Percentiles rank a stretch among this genome's conserved stretches.
phyloP scores from a whole-genome alignment of 2,888 invertebrate species.

The Trichogramma dendrolimi region DNA sequence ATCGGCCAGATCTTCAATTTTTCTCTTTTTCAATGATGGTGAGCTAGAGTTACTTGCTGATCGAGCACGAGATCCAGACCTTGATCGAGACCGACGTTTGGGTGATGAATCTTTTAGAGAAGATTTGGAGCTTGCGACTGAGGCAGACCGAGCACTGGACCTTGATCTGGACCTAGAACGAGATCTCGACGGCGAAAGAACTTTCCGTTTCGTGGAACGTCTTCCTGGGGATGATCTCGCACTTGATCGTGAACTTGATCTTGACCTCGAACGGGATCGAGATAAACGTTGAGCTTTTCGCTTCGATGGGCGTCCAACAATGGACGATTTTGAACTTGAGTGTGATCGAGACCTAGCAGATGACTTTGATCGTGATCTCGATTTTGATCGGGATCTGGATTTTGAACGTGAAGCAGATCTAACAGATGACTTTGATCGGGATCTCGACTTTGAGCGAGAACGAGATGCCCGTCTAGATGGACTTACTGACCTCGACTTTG shows the following conservation, averaged over 20 bases:
- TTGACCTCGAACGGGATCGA: constrained; percentile 36
- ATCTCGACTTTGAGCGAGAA: constrained; percentile 36
- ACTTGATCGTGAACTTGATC: constrained; percentile 35
- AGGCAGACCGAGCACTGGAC: constrained; percentile 27
- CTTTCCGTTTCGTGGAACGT: constrained; percentile 38
- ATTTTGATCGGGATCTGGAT: constrained; percentile 33
- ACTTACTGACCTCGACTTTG: constrained; percentile 34
- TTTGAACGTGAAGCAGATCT: constrained; percentile 39
- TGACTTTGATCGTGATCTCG: constrained; percentile 1
- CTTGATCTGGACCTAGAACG: constrained; percentile 36
- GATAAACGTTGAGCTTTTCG: constrained; percentile 28
- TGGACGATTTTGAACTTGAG: constrained; percentile 42
- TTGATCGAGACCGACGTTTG: constrained; percentile 37
- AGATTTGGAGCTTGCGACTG: constrained; percentile 26
- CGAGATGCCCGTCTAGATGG: constrained; percentile 38
- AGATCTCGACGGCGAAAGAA: constrained; percentile 38
- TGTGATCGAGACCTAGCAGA: constrained; percentile 27
- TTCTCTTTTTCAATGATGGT: constrained; percentile 35
- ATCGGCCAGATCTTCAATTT: constrained; percentile 43
- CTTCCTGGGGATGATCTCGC: constrained; percentile 39
- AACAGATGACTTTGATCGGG: constrained; percentile 35
- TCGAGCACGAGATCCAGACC: constrained; percentile 37
- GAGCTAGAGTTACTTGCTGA: constrained; percentile 34
- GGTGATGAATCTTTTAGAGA: constrained; percentile 15
- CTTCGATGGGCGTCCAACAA: constrained; percentile 23